phyloP scores from a whole-genome alignment of 1,140 invertebrate genomes.

The Physella acuta region DNA sequence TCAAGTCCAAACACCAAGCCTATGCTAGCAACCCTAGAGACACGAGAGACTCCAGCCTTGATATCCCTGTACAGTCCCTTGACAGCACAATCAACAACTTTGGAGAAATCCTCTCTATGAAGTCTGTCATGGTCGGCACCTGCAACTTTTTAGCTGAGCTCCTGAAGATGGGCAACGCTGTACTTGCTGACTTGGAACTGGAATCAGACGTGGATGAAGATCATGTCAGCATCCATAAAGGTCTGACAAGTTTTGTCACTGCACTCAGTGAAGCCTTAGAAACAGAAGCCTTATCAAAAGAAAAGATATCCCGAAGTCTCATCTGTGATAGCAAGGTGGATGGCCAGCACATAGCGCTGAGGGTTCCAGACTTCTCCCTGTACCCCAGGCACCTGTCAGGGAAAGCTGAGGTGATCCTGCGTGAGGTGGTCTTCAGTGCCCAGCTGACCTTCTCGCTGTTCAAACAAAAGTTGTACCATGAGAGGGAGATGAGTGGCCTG shows the following conservation, averaged over 20 bases:
- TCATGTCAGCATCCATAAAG: slow-evolving; percentile 24
- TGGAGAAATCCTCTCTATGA: slow-evolving; percentile 42
- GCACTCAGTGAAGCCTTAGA: slow-evolving; percentile 38
- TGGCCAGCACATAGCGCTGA: background rate
- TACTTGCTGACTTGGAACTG: slow-evolving; percentile 30
- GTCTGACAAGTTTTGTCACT: slow-evolving; percentile 28
- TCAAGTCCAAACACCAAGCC: slow-evolving; percentile 26
- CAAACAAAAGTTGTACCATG: slow-evolving; percentile 48
- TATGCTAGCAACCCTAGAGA: slow-evolving; percentile 20
- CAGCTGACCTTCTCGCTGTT: slow-evolving; percentile 49
- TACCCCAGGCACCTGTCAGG: slow-evolving; percentile 33
- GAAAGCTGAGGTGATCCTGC: slow-evolving; percentile 31
- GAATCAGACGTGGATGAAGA: slow-evolving; percentile 12
- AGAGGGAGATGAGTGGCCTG: slow-evolving; percentile 40
- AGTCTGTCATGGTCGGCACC: slow-evolving; percentile 37
- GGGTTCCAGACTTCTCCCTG: slow-evolving; percentile 31
- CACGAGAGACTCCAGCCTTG: slow-evolving; percentile 16
- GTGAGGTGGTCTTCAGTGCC: slow-evolving; percentile 48
- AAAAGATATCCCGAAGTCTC: slow-evolving; percentile 13
- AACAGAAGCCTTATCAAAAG: slow-evolving; percentile 46
- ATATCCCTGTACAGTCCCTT: slow-evolving; percentile 33
- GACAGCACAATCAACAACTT: slow-evolving; percentile 39
- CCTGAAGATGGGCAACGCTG: slow-evolving; percentile 34
- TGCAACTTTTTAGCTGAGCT: slow-evolving; percentile 37
- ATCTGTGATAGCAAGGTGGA: background rate